Base-by-base conservation (phyloP, 2,113 vertebrate species). In the Tympanuchus pallidicinctus region DNA sequence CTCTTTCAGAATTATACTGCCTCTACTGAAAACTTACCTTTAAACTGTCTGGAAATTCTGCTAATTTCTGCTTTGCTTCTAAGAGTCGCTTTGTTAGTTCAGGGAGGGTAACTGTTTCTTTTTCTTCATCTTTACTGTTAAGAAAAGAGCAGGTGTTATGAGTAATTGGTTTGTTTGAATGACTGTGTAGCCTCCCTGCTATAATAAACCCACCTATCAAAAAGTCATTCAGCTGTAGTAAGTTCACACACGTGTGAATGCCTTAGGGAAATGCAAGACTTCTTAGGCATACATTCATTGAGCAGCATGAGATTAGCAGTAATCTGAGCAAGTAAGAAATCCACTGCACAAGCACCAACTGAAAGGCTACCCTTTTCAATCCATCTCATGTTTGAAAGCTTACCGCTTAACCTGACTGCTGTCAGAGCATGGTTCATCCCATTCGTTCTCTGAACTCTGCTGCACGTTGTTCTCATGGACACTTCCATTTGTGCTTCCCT, bases 11-110 rank as follows among this genome's bases (percentile, higher is more conserved):
- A 60, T 38, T 19, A 36, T 28, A 38, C 1, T n/a, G 8, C 14
- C 15, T 48, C 5, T 70, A 66, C 56, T 45, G 52, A 60, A 81
- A 74, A 69, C 97, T 97, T 94, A 98, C 98, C 98, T 98, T 98
- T 79, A 98, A 42, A 64, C 78, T 97, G 21, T 98, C 97, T 6
- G 99, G 98, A 86, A 98, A 95, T 56, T 97, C 96, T 5, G 97
- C 97, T 78, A 99, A 96, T 86, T 95, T 97, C 78, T 98, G 97
- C 94, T 99, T 98, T 5, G 97, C 97, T 78, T 97, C 96, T 3
- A 98, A 94, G 88, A 99, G 98, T 92, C 97, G 98, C 69, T 97
- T 90, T 4, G 98, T 98, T 96, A 99, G 94, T 64, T 98, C 98
- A 36, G 98, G 94, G 66, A 99, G 97, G 13, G 98, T 97, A 25